These are phyloP conservation scores for Lacanobia oleracea DNA, from an alignment of 2,888 invertebrate genomes.

Conservation along the genomic window DNA sequence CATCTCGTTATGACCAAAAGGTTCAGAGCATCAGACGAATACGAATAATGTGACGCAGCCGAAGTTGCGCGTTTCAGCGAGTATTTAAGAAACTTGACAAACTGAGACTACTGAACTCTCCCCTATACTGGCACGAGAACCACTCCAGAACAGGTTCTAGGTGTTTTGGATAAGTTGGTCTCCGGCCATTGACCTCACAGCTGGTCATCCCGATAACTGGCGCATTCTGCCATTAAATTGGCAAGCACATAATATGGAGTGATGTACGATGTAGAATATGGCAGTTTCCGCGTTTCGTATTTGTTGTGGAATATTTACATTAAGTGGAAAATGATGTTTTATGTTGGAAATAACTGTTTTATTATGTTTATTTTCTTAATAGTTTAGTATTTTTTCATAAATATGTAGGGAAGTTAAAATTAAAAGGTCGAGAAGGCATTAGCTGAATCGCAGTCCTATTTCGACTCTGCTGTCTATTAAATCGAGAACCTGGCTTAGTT, in stretches of 20 bases:
- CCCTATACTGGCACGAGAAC: slow-evolving; percentile 2
- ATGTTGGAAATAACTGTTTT: neutral
- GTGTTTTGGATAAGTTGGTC: slow-evolving; percentile 38
- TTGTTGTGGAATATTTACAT: slow-evolving; percentile 9
- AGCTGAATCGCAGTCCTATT: no score
- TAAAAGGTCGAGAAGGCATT: no score
- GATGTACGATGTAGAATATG: slow-evolving; percentile 11
- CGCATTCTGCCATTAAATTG: slow-evolving; percentile 30
- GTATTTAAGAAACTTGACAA: neutral
- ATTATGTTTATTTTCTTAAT: neutral
- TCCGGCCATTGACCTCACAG: slow-evolving; percentile 49
- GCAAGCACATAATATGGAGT: slow-evolving; percentile 14
- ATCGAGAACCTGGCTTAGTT: no score
- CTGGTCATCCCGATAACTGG: slow-evolving; percentile 43
- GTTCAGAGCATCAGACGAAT: no score
- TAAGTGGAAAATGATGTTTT: slow-evolving; percentile 10
- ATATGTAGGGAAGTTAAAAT: no score
- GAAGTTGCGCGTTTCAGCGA: no score
- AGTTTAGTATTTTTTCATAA: no score
- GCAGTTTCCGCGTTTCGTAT: slow-evolving; percentile 19
- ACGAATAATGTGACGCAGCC: no score
- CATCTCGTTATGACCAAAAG: no score
- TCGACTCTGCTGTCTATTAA: no score
- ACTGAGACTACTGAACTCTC: slow-evolving; percentile 12
- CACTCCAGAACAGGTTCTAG: slow-evolving; percentile 29